Conservation (phyloP, 1,140 invertebrate genomes). For the Hycleus cichorii region DNA sequence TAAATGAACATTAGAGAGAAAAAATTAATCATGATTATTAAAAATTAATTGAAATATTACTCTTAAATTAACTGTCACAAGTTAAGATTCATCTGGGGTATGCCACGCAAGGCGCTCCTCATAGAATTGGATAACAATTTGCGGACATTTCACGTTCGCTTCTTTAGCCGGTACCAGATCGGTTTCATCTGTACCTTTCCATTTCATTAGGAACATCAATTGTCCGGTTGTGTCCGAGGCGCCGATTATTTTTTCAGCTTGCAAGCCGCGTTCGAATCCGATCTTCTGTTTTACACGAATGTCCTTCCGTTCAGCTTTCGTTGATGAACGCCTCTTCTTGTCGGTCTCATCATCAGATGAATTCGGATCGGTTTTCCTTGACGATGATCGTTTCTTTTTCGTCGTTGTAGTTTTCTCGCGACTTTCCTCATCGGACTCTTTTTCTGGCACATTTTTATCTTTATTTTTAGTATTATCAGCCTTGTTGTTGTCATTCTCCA, state of each 20-base stretch:
- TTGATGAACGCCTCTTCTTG: conserved; percentile 16
- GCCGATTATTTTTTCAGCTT: conserved; percentile 91
- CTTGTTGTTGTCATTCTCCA: conserved; percentile 30
- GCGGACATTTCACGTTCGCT: conserved; percentile 88
- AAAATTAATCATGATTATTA: too few species aligned
- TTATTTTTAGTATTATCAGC: conserved; percentile 24
- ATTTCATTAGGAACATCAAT: conserved; percentile 96
- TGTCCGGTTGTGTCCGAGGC: conserved; percentile 92
- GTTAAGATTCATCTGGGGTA: conserved; percentile 50
- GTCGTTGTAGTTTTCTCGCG: conserved; percentile 38
- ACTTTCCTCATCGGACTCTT: conserved; percentile 27
- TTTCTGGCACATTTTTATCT: conserved; percentile 12
- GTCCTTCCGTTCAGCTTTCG: conserved; percentile 20
- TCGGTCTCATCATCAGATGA: conserved; percentile 10
- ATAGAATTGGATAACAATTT: conserved; percentile 94
- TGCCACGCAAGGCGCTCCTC: conserved; percentile 95
- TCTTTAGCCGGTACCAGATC: conserved; percentile 87
- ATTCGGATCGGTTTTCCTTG: conserved; percentile 39
- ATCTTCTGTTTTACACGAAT: conserved; percentile 22
- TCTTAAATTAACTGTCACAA: conserved; percentile 1
- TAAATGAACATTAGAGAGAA: too few species aligned
- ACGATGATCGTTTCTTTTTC: conserved; percentile 40
- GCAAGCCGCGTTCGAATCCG: conserved; percentile 84
- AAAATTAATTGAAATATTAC: too few species aligned
- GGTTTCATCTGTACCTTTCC: conserved; percentile 93